phyloP scores from a whole-genome alignment of 2,888 invertebrate species.

The Argyresthia goedartella region DNA sequence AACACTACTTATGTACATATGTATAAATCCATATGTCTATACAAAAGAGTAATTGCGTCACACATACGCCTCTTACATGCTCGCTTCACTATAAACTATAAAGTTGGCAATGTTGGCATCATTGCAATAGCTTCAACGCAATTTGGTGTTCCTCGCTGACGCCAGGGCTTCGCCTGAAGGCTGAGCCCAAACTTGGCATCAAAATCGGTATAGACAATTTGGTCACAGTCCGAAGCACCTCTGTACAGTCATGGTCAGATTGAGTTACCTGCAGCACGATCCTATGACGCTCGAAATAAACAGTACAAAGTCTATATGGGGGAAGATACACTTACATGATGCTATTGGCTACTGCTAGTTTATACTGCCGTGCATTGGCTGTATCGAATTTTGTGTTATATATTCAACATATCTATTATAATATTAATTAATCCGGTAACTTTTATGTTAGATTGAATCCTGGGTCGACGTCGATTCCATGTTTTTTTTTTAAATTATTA shows the following conservation, averaged over 20 bases:
- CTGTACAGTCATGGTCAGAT: too few species aligned
- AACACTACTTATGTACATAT: too few species aligned
- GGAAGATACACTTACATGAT: constrained; percentile 6
- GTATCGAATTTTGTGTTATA: constrained; percentile 19
- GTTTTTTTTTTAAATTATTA: too few species aligned
- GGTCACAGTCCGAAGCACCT: constrained; percentile 48
- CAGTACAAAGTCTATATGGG: too few species aligned
- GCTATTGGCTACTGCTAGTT: constrained; percentile 67
- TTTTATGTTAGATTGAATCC: too few species aligned
- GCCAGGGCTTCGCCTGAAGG: constrained; percentile 25
- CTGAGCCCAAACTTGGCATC: constrained; percentile 44
- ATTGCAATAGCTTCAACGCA: constrained; percentile 7
- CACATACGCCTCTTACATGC: constrained; percentile 13
- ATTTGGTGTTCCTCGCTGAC: constrained; percentile 14
- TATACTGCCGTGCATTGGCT: constrained; percentile 41
- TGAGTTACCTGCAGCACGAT: too few species aligned
- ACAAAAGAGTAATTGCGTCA: constrained; percentile 20
- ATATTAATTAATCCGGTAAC: too few species aligned
- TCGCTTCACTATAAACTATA: constrained; percentile 8
- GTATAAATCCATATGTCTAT: too few species aligned
- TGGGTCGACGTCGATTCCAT: too few species aligned
- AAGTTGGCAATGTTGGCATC: constrained; percentile 16
- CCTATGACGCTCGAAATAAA: too few species aligned
- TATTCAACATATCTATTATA: too few species aligned
- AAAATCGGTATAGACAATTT: constrained; percentile 51